Percentiles rank a stretch among this genome's conserved stretches.
phyloP scores from a whole-genome alignment of 1,140 invertebrate species.

The Zaprionus africanus region DNA sequence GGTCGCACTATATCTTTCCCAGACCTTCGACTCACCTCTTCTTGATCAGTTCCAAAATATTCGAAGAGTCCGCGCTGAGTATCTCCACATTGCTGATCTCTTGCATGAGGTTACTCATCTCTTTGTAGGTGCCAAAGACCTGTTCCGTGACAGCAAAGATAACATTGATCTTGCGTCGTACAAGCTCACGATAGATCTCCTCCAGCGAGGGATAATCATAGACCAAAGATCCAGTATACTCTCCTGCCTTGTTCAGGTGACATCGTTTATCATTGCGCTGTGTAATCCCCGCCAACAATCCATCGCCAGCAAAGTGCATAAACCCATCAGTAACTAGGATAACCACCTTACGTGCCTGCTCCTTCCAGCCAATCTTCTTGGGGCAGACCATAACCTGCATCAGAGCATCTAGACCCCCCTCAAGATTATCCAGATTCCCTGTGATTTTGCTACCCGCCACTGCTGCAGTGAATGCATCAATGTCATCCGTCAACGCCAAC shows the following conservation, averaged over 20 bases:
- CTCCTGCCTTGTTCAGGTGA: constrained; percentile 86
- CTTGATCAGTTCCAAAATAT: constrained; percentile 87
- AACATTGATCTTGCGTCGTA: constrained; percentile 87
- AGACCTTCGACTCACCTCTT: constrained; percentile 78
- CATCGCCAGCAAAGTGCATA: constrained; percentile 88
- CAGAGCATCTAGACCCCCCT: constrained; percentile 99
- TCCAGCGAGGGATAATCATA: constrained; percentile 88
- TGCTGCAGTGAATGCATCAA: constrained; percentile 85
- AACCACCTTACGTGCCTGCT: constrained; percentile 87
- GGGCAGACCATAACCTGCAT: constrained; percentile 98
- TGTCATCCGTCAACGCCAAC: constrained; percentile 87
- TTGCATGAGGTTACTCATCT: constrained; percentile 23
- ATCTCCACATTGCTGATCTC: constrained; percentile 86
- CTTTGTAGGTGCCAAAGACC: constrained; percentile 85
- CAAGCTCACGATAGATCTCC: constrained; percentile 86
- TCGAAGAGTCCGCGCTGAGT: constrained; percentile 86
- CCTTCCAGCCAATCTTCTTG: constrained; percentile 87
- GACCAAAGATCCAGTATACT: constrained; percentile 85
- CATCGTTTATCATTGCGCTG: constrained; percentile 86
- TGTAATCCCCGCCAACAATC: constrained; percentile 85
- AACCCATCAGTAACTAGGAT: constrained; percentile 87
- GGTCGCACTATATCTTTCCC: no score
- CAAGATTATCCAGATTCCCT: constrained; percentile 98
- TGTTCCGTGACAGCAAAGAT: constrained; percentile 87
- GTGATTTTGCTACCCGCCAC: constrained; percentile 91